Percentiles rank a stretch among this genome's conserved stretches.
Evolutionary conservation across 2,113 vertebrate genomes (phyloP).

Genomic region (Saccopteryx bilineata): DNA sequence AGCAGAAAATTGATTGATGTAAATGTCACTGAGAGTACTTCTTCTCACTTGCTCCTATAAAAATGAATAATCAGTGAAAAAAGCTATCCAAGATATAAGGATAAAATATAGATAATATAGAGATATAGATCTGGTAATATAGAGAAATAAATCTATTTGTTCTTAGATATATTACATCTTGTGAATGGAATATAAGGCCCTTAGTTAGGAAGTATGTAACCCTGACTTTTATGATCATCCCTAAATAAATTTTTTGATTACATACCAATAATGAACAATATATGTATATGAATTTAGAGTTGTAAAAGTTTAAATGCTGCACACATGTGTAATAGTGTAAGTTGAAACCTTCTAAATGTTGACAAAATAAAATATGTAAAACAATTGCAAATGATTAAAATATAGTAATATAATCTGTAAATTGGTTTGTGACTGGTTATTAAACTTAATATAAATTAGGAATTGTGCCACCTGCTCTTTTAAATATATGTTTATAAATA

Average conservation of each 20-base stretch:
- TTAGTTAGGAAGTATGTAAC: neutral
- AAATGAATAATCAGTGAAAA: constrained; percentile 9
- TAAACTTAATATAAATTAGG: neutral
- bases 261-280: neutral
- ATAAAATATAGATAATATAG: neutral
- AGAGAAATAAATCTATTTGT: neutral
- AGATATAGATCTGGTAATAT: neutral
- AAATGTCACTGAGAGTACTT: constrained; percentile 16
- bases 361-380: neutral
- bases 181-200: neutral
- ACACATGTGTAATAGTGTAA: neutral
- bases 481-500: neutral
- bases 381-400: neutral
- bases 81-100: neutral
- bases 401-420: neutral
- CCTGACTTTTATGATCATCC: neutral
- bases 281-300: neutral
- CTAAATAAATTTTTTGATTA: neutral
- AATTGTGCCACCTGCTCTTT: neutral
- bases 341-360: neutral
- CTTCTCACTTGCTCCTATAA: neutral
- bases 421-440: neutral
- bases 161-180: neutral
- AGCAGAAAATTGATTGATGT: neutral
- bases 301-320: neutral